These are phyloP conservation scores for Nebria brevicollis DNA, from an alignment of 2,888 invertebrate species.

Conservation along the genomic window DNA sequence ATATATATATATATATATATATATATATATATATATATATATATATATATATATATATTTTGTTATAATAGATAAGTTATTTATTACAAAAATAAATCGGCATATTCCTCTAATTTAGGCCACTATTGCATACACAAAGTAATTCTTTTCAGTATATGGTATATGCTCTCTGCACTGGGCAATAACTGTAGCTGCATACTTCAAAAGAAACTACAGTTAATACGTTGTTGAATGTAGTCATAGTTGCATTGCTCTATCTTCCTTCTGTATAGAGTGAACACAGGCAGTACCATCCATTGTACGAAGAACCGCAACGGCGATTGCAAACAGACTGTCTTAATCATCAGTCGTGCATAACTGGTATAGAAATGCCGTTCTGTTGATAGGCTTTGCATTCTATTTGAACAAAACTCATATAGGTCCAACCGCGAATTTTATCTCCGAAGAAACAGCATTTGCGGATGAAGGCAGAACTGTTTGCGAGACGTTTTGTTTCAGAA, in stretches of 20 bases:
- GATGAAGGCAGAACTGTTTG: constrained; percentile 7
- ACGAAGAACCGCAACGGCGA: not conserved
- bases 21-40: too few species aligned
- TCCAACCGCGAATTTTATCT: not conserved
- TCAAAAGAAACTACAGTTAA: constrained; percentile 40
- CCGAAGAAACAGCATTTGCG: not conserved
- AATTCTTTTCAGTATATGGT: not conserved
- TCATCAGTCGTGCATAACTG: constrained; percentile 31
- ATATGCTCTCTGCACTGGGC: constrained; percentile 5
- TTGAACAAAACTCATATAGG: not conserved
- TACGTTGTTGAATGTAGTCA: constrained; percentile 36
- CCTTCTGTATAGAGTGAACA: not conserved
- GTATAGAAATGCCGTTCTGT: constrained; percentile 8
- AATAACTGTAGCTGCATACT: not conserved
- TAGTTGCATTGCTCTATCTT: constrained; percentile 16
- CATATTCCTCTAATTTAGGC: not conserved
- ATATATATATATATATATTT: too few species aligned
- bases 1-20: too few species aligned
- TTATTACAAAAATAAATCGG: too few species aligned
- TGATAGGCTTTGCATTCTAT: not conserved
- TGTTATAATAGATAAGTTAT: too few species aligned
- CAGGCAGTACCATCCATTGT: not conserved
- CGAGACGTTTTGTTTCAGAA: constrained; percentile 16
- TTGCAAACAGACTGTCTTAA: constrained; percentile 24
- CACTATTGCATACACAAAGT: not conserved